Evolutionary conservation across 1,140 invertebrate genomes (phyloP).

Genomic region (Cylas formicarius): DNA sequence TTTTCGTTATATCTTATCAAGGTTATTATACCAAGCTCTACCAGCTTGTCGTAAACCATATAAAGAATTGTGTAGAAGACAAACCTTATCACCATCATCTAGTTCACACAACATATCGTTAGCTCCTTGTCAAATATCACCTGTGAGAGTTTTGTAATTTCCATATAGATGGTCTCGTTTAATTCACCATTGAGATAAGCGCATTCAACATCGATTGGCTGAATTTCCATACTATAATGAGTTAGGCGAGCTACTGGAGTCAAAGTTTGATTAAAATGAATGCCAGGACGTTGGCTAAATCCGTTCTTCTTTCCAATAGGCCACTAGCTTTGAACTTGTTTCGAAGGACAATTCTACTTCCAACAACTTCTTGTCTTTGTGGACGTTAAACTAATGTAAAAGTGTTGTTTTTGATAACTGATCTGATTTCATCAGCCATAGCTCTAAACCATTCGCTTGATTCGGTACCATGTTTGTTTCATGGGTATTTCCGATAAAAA

Average conservation of each 20-base stretch:
- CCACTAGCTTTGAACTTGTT: constrained; percentile 29
- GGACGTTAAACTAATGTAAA: too few species aligned
- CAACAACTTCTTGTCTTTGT: neutral
- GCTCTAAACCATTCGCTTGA: constrained; percentile 34
- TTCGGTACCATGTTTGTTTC: too few species aligned
- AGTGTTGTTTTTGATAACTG: neutral
- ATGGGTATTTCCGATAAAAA: too few species aligned
- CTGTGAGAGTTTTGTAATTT: too few species aligned
- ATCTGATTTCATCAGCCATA: constrained; percentile 26
- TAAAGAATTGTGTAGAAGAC: too few species aligned
- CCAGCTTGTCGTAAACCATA: too few species aligned
- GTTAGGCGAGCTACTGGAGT: constrained; percentile 33
- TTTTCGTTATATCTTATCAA: constrained; percentile 8
- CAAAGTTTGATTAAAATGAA: constrained; percentile 39
- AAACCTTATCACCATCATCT: constrained; percentile 5
- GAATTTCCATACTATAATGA: constrained; percentile 21
- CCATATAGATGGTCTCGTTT: too few species aligned
- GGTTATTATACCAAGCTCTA: too few species aligned
- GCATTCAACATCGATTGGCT: constrained; percentile 28
- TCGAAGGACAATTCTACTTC: constrained; percentile 31
- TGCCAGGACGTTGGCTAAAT: too few species aligned
- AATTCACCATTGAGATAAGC: too few species aligned
- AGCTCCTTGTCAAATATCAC: too few species aligned
- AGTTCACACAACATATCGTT: too few species aligned
- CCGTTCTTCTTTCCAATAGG: constrained; percentile 31